These are phyloP conservation scores for Morelia viridis DNA, from an alignment of 2,797 vertebrate genomes.

Conservation along the genomic window DNA sequence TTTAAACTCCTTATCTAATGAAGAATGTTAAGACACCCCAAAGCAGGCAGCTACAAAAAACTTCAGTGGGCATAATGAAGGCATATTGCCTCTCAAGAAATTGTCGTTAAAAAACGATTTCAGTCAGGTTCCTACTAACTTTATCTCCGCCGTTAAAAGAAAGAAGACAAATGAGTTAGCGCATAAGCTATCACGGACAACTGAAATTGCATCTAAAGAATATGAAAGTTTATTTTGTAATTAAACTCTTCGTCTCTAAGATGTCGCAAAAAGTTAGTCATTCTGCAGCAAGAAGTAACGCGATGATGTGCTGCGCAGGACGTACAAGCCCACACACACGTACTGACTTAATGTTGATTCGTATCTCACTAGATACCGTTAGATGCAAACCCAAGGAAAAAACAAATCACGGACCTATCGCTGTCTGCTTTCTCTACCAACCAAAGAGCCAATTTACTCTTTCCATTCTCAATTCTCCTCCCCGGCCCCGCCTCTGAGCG, in stretches of 20 bases:
- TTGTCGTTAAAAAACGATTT: background rate
- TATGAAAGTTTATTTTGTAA: background rate
- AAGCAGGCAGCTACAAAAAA: background rate
- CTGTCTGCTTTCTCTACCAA: background rate
- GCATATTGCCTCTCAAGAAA: background rate
- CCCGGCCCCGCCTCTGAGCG: background rate
- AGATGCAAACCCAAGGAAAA: background rate
- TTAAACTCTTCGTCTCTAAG: background rate
- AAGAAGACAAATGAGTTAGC: background rate
- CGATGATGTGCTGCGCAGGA: background rate
- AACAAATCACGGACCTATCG: background rate
- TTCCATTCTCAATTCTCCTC: background rate
- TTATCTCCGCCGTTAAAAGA: background rate
- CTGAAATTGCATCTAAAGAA: background rate
- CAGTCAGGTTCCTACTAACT: background rate
- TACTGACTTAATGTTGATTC: background rate
- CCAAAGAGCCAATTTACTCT: background rate
- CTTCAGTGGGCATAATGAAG: background rate
- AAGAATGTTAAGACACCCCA: too few relatives aligned
- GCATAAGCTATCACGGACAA: background rate
- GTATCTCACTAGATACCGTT: background rate
- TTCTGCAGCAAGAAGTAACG: background rate
- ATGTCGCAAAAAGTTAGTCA: background rate
- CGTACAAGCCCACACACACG: too few relatives aligned
- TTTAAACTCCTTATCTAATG: background rate